phyloP scores from a whole-genome alignment of 2,888 invertebrate genomes.

The Lepas anatifera region DNA sequence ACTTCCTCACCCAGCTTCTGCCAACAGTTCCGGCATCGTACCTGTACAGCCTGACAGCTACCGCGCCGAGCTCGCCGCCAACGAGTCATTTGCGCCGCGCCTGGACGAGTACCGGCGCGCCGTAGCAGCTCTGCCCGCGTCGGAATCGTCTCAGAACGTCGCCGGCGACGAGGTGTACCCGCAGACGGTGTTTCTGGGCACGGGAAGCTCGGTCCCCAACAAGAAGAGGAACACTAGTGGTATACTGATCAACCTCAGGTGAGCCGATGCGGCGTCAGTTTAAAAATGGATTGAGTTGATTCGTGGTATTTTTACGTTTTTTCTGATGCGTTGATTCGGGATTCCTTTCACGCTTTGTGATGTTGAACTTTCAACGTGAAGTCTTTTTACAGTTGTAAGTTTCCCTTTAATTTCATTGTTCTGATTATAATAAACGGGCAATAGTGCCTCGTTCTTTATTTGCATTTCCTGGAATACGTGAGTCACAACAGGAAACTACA shows the following conservation, averaged over 20 bases:
- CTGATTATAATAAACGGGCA: no score
- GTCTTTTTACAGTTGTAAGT: no score
- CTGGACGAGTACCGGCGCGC: background rate
- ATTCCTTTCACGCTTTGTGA: no score
- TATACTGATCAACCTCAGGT: slow-evolving; percentile 62
- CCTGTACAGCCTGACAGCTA: background rate
- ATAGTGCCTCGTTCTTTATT: no score
- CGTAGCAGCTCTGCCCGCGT: background rate
- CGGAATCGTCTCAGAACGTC: background rate
- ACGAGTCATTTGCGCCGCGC: background rate
- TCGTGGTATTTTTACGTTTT: no score
- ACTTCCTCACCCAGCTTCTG: no score
- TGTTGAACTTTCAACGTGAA: no score
- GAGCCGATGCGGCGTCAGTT: slow-evolving; percentile 32
- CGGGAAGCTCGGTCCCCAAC: slow-evolving; percentile 85
- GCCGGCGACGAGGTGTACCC: slow-evolving; percentile 44
- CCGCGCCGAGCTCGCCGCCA: background rate
- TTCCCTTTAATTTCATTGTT: no score
- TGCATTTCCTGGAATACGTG: no score
- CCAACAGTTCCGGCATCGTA: background rate
- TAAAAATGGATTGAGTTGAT: no score
- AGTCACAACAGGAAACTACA: no score
- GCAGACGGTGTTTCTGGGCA: slow-evolving; percentile 75
- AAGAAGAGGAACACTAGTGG: slow-evolving; percentile 84
- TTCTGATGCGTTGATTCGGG: no score